These are phyloP conservation scores for Tychaedon coryphoeus DNA, from an alignment of 2,113 vertebrate genomes.

Conservation along the genomic window DNA sequence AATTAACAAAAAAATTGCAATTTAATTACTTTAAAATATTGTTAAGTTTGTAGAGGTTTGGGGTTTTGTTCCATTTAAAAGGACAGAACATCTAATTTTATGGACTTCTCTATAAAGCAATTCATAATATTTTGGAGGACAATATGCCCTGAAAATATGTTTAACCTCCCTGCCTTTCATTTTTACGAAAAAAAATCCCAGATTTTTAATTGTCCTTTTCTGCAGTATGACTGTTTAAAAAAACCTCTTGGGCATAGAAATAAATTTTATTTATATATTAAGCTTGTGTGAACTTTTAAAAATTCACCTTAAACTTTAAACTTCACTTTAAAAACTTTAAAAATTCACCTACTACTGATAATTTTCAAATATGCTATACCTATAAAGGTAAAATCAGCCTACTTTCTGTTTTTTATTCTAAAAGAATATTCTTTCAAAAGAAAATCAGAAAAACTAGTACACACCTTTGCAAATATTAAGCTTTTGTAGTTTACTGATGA, in stretches of 20 bases:
- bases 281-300: background rate
- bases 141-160: background rate
- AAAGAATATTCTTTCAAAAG: background rate
- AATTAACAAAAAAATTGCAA: background rate
- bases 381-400: background rate
- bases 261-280: background rate
- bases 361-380: background rate
- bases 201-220: background rate
- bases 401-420: background rate
- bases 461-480: background rate
- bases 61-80: background rate
- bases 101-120: background rate
- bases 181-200: background rate
- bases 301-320: too few relatives aligned
- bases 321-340: too few relatives aligned
- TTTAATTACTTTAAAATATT: background rate
- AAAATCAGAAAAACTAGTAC: background rate
- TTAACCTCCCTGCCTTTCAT: background rate
- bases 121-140: background rate
- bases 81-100: background rate
- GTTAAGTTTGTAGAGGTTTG: fast-evolving
- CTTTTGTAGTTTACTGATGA: background rate
- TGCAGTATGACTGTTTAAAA: background rate
- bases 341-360: background rate
- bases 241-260: background rate